Conservation (phyloP, 2,888 invertebrate genomes). For the Drosophila prolongata region DNA sequence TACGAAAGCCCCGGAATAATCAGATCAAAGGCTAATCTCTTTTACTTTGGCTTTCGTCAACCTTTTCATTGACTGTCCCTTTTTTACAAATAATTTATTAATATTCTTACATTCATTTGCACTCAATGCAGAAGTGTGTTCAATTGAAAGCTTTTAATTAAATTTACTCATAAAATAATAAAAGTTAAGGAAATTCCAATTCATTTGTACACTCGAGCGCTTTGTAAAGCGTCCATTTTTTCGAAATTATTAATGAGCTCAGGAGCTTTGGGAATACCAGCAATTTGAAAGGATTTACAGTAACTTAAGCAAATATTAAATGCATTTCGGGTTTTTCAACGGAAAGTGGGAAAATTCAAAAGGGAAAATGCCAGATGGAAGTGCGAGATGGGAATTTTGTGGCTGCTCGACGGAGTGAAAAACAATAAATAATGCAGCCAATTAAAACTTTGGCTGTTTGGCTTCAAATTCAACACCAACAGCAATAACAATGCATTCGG, state of each 20-base stretch:
- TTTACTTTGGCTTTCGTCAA: neutral
- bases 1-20: neutral
- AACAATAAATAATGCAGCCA: constrained; percentile 80
- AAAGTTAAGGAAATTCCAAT: constrained; percentile 10
- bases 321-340: constrained; percentile 58
- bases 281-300: constrained; percentile 4
- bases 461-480: constrained; percentile 46
- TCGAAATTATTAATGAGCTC: constrained; percentile 33
- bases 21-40: neutral
- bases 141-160: constrained; percentile 7
- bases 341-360: constrained; percentile 11
- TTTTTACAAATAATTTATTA: neutral
- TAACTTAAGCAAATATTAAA: constrained; percentile 58
- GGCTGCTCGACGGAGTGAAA: constrained; percentile 72
- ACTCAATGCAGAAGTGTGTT: neutral
- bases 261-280: constrained; percentile 23
- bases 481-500: constrained; percentile 40
- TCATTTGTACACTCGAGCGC: constrained; percentile 1
- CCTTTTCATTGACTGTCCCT: neutral
- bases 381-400: constrained; percentile 29
- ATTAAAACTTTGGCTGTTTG: constrained; percentile 77
- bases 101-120: neutral
- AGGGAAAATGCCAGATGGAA: constrained; percentile 32
- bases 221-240: constrained; percentile 11
- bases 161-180: constrained; percentile 12